Evolutionary conservation across 1,140 invertebrate species (phyloP).

Genomic region (Neodiprion pinetum): DNA sequence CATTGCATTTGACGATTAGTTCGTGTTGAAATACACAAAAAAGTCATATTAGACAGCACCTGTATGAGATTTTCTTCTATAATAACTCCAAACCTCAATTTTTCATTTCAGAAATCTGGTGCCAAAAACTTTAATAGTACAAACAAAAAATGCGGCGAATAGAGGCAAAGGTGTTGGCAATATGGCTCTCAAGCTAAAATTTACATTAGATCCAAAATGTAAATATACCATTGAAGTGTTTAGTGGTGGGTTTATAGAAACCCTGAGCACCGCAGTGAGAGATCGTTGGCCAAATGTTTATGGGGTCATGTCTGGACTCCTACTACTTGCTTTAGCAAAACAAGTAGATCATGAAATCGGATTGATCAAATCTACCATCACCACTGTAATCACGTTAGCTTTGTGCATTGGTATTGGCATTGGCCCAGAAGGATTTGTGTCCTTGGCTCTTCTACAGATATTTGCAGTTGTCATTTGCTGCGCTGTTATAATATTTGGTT

Average conservation of each 20-base stretch:
- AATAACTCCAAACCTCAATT: not conserved
- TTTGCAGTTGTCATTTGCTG: slow-evolving; percentile 57
- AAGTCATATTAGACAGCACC: too few relatives aligned
- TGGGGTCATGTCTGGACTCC: slow-evolving; percentile 45
- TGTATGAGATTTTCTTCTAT: too few relatives aligned
- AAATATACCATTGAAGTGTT: slow-evolving; percentile 60
- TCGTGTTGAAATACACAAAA: too few relatives aligned
- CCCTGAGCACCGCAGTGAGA: slow-evolving; percentile 46
- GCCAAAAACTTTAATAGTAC: slow-evolving; percentile 58
- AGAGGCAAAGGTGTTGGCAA: slow-evolving; percentile 43
- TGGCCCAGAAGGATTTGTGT: slow-evolving; percentile 50
- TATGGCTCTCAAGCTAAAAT: slow-evolving; percentile 54
- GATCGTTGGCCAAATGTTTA: slow-evolving; percentile 55
- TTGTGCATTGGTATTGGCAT: slow-evolving; percentile 36
- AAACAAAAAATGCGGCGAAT: slow-evolving; percentile 58
- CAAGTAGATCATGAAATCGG: slow-evolving; percentile 40
- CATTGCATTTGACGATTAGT: too few relatives aligned
- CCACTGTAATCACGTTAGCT: slow-evolving; percentile 39
- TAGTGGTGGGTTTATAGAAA: slow-evolving; percentile 43
- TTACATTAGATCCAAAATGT: slow-evolving; percentile 68
- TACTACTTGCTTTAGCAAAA: slow-evolving; percentile 47
- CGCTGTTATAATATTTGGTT: slow-evolving; percentile 65
- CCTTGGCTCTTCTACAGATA: slow-evolving; percentile 60
- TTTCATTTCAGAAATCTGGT: slow-evolving; percentile 56
- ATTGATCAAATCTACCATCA: slow-evolving; percentile 26